Evolutionary conservation across 2,113 vertebrate genomes (phyloP), one percentile per base, ranked within the genome.

Genomic region (Sclerurus mexicanus): DNA sequence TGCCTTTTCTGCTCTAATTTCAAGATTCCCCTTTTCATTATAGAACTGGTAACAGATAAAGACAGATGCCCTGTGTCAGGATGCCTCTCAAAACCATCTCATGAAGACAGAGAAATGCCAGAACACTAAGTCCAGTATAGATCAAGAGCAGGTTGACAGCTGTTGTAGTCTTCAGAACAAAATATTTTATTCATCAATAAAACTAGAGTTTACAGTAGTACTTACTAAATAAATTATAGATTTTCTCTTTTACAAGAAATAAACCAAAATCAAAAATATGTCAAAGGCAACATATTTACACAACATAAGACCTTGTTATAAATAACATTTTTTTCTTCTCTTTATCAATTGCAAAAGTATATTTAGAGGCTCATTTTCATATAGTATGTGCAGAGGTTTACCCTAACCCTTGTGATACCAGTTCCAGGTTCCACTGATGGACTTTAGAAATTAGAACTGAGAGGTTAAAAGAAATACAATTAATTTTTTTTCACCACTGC

Each of bases 171-270:
- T 64, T 98, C 94, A 98, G 97, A 99, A 98, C 97, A 98, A 98
- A 98, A 98, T 98, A 98, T 97, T 98, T 98, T 98, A 98, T 98
- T 98, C 89, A 91, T 98, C 98, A 98, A 98, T 98, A 99, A 98
- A 99, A 99, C 98, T 98, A 98, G 98, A 98, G 98, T 98, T 98
- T 98, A 98, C 98, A 97, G 85, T 97, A 96, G 94, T 98, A 98
- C 98, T 98, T 98, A 98, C 98, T 98, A 98, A 99, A 99, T 99
- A 99, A 99, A 99, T 99, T 99, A 99, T 95, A 97, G 96, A 95
- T 94, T 97, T 98, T 97, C 85, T 98, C 96, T 95, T 98, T 98
- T 98, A 97, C 98, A 98, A 98, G 98, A 98, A 98, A 98, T 97
- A 98, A 98, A 98, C 97, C 96, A 97, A 98, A 93, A 98, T 98